Evolutionary conservation across 2,797 vertebrate species (phyloP).

Genomic region (Spinus pinus): DNA sequence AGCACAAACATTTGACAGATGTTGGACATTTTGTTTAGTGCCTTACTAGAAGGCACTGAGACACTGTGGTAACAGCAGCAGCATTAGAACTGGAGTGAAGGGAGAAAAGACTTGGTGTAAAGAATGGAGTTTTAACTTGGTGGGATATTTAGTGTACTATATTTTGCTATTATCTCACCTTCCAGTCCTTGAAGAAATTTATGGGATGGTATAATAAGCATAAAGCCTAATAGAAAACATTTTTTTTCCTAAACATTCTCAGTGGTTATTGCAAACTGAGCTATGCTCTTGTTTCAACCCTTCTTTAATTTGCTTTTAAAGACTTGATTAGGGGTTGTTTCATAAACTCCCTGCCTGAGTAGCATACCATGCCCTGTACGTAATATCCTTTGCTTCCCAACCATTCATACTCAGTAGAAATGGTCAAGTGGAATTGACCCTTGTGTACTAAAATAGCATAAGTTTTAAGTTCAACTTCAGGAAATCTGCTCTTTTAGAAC

Average conservation of each 20-base stretch:
- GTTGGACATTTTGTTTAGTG: background rate
- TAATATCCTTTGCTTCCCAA: slow-evolving; percentile 39
- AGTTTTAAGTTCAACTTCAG: slow-evolving; percentile 29
- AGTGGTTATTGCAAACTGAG: background rate
- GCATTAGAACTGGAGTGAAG: background rate
- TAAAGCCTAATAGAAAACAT: no score
- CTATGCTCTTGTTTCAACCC: background rate
- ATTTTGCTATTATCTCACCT: background rate
- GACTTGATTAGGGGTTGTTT: background rate
- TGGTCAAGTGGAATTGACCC: slow-evolving; percentile 48
- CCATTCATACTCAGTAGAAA: slow-evolving; percentile 29
- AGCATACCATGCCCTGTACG: slow-evolving; percentile 8
- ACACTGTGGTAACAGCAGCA: background rate
- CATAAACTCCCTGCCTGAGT: background rate
- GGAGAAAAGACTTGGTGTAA: background rate
- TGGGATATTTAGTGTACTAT: background rate
- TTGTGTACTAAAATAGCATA: slow-evolving; percentile 40
- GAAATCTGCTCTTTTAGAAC: slow-evolving; percentile 26
- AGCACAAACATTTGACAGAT: slow-evolving; percentile 32
- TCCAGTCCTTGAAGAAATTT: background rate
- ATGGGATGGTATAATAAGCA: background rate
- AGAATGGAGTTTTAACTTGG: background rate
- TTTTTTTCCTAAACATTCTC: background rate
- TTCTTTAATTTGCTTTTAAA: background rate
- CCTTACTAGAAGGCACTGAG: background rate